Base-by-base conservation (phyloP, 2,888 invertebrate species). In the Apamea sordens region DNA sequence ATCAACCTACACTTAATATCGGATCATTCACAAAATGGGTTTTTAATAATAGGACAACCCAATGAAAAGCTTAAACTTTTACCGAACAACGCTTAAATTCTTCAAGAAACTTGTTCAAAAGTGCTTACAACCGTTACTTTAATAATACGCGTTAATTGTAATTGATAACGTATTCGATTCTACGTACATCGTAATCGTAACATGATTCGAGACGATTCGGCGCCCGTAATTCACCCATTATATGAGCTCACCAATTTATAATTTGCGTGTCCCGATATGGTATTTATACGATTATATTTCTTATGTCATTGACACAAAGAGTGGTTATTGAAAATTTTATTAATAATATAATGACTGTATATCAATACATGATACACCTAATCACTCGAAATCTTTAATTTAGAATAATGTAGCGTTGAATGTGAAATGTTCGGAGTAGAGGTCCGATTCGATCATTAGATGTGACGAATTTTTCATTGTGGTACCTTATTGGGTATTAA, bases 161-260 rank as follows among this genome's bases (percentile, higher is more conserved):
- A 95, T 94, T 93, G 94, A 95, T 95, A 94, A 92, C 92, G 91
- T 93, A 94, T 93, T 93, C 93, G 92, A 94, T 93, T 93, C 91
- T 92, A 92, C 32, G 32, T 32, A 32, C 90, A 92, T 93, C 92
- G 92, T 94, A 94, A 94, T 94, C 93, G 94, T 94, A 95, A 95
- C 93, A 92, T 93, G 93, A 93, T 93, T 93, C 91, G 92, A 93
- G 91, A 91, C 92, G 92, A 95, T 95, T 95, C 94, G 93, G 92
- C 91, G 90, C 93, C 94, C 93, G 91, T 95, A 94, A 95, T 95
- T 94, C 93, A 93, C 92, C 94, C 92, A 95, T 95, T 95, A 95
- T 91, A 87, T 91, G 89, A 92, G 90, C 90, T 93, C 91, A 93
- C 92, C 94, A 94, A 93, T 94, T 93, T 92, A 90, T 94, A 92